A percentile compares a stretch with the other conserved stretches of the same genome.
Conservation (phyloP, 2,113 vertebrate species). For the Erythrolamprus reginae region DNA sequence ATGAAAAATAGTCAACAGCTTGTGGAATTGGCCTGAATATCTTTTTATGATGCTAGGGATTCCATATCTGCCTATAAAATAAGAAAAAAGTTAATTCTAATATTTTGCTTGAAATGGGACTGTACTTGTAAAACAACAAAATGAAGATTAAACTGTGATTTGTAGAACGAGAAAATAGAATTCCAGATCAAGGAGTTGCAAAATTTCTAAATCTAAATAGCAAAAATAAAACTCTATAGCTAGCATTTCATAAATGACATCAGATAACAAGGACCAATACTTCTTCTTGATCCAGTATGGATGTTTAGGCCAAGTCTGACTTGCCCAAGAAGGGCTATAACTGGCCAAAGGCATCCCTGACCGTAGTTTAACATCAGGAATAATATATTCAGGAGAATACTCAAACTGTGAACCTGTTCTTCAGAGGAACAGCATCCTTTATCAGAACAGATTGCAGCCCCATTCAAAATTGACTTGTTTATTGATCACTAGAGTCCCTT, state of each 20-base stretch:
- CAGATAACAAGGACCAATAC: neutral
- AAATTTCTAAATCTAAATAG: neutral
- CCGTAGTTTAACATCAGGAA: neutral
- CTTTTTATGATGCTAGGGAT: neutral
- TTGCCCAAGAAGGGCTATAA: neutral
- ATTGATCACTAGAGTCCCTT: neutral
- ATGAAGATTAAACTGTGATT: neutral
- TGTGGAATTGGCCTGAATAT: neutral
- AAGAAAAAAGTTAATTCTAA: neutral
- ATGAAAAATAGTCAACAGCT: constrained; percentile 18
- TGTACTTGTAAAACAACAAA: neutral
- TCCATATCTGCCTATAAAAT: neutral
- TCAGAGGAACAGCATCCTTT: neutral
- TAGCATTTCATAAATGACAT: neutral
- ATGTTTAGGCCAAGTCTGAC: neutral
- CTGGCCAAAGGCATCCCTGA: neutral
- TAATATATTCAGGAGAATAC: neutral
- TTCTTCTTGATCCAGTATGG: neutral
- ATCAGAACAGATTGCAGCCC: neutral
- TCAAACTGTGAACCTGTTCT: neutral
- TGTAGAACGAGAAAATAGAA: neutral
- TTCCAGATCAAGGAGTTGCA: neutral
- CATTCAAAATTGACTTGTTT: neutral
- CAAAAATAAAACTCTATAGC: neutral
- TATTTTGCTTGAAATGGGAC: constrained; percentile 13